These are phyloP conservation scores for Germaria angustata DNA, from an alignment of 2,888 invertebrate species.

Conservation along the genomic window DNA sequence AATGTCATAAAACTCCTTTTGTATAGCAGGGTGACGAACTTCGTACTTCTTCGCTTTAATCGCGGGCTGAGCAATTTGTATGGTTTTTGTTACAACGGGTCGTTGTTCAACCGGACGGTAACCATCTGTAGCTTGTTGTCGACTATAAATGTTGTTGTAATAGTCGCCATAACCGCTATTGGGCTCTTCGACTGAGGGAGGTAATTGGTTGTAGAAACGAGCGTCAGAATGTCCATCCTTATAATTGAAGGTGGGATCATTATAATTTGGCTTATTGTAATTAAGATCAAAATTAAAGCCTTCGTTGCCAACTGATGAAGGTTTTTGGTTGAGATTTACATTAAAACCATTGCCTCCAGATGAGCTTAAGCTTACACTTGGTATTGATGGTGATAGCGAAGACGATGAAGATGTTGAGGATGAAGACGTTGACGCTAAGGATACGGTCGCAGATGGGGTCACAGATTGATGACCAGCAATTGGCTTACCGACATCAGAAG, in stretches of 20 bases:
- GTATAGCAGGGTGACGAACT: slow-evolving; percentile 83
- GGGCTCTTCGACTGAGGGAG: slow-evolving; percentile 71
- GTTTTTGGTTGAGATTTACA: slow-evolving; percentile 40
- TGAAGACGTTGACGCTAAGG: slow-evolving; percentile 32
- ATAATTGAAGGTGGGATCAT: slow-evolving; percentile 68
- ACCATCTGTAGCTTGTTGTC: slow-evolving; percentile 65
- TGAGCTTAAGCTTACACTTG: slow-evolving; percentile 32
- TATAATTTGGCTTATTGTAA: slow-evolving; percentile 72
- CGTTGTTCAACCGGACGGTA: slow-evolving; percentile 71
- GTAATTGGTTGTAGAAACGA: slow-evolving; percentile 73
- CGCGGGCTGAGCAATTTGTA: slow-evolving; percentile 83
- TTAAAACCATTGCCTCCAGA: slow-evolving; percentile 36
- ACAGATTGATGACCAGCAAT: slow-evolving; percentile 21
- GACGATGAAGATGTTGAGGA: slow-evolving; percentile 38
- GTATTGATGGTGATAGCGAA: slow-evolving; percentile 14
- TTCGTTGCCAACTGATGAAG: slow-evolving; percentile 39
- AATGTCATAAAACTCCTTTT: slow-evolving; percentile 84
- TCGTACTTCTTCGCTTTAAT: slow-evolving; percentile 82
- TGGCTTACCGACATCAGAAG: slow-evolving; percentile 67
- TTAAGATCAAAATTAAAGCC: slow-evolving; percentile 68
- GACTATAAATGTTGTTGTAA: slow-evolving; percentile 48
- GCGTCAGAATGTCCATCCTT: slow-evolving; percentile 67
- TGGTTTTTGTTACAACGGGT: slow-evolving; percentile 81
- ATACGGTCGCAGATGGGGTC: slow-evolving; percentile 33
- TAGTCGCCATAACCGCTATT: slow-evolving; percentile 71